These are phyloP conservation scores for Galerucella pusilla DNA, from an alignment of 2,888 invertebrate species.

Conservation along the genomic window DNA sequence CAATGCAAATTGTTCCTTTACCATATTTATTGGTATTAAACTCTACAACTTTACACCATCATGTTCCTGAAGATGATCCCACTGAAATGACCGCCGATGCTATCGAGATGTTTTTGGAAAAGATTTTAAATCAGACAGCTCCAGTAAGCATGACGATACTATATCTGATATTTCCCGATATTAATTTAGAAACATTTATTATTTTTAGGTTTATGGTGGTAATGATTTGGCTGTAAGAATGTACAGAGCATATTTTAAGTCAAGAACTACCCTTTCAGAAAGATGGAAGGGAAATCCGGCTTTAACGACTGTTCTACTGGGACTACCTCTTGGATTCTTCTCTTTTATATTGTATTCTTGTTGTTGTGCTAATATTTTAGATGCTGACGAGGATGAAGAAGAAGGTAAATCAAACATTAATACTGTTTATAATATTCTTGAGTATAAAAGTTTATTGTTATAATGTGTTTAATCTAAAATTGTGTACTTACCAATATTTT, in stretches of 20 bases:
- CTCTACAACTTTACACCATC: conserved; percentile 91
- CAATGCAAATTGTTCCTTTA: conserved; percentile 71
- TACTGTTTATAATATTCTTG: too few species aligned
- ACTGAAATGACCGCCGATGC: conserved; percentile 67
- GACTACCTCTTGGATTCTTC: conserved; percentile 92
- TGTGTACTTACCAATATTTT: conserved; percentile 15
- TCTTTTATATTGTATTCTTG: conserved; percentile 95
- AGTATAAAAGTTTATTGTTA: neutral
- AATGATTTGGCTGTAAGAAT: conserved; percentile 80
- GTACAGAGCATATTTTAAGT: conserved; percentile 86
- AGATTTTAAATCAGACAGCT: conserved; percentile 81
- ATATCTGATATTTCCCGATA: neutral
- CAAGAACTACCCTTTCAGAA: conserved; percentile 79
- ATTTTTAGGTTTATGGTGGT: conserved; percentile 81
- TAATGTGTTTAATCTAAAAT: neutral
- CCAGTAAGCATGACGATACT: conserved; percentile 69
- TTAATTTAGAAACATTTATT: neutral
- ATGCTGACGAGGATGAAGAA: conserved; percentile 86
- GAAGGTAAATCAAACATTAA: conserved; percentile 60
- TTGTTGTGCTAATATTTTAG: conserved; percentile 95
- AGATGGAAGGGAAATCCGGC: conserved; percentile 97
- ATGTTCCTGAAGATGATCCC: conserved; percentile 77
- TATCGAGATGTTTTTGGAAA: conserved; percentile 79
- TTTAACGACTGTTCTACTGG: conserved; percentile 92
- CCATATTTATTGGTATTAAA: conserved; percentile 81